Conservation (phyloP, 2,888 invertebrate species). For the Caenorhabditis drosophilae region DNA sequence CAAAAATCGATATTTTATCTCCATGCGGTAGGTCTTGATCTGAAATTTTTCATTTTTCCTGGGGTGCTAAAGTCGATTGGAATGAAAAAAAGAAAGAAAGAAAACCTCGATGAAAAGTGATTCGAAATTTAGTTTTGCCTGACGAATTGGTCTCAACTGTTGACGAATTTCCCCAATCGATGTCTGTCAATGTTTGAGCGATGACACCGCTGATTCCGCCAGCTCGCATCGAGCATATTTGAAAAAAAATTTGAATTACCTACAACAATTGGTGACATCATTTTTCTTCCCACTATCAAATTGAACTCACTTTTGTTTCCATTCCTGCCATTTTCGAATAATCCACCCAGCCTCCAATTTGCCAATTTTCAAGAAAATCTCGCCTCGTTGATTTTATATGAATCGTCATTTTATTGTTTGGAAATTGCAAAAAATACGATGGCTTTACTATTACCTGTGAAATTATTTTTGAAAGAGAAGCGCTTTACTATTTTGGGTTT, state of each 20-base stretch:
- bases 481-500: too few relatives aligned
- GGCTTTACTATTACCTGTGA: too few relatives aligned
- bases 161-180: constrained; percentile 19
- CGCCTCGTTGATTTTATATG: constrained; percentile 5
- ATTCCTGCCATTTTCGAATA: constrained; percentile 8
- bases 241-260: constrained; percentile 12
- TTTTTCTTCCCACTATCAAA: not conserved
- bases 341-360: constrained; percentile 12
- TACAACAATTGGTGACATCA: constrained; percentile 5
- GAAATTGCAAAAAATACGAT: too few relatives aligned
- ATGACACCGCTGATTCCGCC: constrained; percentile 8
- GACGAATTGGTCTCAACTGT: not conserved
- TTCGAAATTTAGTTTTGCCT: constrained; percentile 11
- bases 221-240: constrained; percentile 16
- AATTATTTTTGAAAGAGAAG: too few relatives aligned
- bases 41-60: not conserved
- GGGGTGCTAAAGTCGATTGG: not conserved
- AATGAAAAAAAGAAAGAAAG: not conserved
- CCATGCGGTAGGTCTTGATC: constrained; percentile 3
- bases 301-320: constrained; percentile 1
- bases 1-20: constrained; percentile 10
- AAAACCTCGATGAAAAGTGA: constrained; percentile 14
- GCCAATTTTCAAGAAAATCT: constrained; percentile 25
- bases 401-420: too few relatives aligned
- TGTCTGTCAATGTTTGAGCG: not conserved